Evolutionary conservation across 2,113 vertebrate species (phyloP).

Genomic region (Nymphicus hollandicus): DNA sequence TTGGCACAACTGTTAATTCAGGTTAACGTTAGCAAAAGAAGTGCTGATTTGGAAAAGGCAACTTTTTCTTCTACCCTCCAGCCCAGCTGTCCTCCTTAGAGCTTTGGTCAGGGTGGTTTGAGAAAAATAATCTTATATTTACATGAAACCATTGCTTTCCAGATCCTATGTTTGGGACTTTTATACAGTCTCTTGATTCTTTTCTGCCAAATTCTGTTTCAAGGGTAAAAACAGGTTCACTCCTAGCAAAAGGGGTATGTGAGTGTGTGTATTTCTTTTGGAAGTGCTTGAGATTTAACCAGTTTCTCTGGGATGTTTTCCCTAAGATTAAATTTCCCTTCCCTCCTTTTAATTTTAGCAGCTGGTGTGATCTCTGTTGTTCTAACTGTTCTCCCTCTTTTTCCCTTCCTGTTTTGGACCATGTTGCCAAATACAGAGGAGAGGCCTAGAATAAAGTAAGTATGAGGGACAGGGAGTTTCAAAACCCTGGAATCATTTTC

Average conservation of each 20-base stretch:
- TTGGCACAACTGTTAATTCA: not conserved
- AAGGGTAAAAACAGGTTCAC: constrained; percentile 19
- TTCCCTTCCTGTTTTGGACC: constrained; percentile 23
- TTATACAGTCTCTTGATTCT: not conserved
- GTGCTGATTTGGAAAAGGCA: not conserved
- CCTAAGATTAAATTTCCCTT: constrained; percentile 8
- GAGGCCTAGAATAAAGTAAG: constrained; percentile 90
- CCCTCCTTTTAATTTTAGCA: constrained; percentile 2
- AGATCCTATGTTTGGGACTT: not conserved
- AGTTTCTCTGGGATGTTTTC: constrained; percentile 28
- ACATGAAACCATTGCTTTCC: not conserved
- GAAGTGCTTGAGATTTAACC: constrained; percentile 10
- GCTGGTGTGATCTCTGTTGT: not conserved
- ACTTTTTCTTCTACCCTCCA: not conserved
- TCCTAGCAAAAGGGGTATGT: not conserved
- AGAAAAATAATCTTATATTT: not conserved
- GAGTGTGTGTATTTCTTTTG: constrained; percentile 15
- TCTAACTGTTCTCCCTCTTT: constrained; percentile 55
- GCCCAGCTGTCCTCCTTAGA: constrained; percentile 22
- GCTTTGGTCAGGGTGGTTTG: not conserved
- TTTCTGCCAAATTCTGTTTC: constrained; percentile 11
- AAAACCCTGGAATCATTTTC: not conserved
- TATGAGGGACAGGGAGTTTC: not conserved
- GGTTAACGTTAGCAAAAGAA: not conserved
- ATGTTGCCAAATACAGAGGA: constrained; percentile 75